Percentiles rank a stretch among this genome's conserved stretches.
Conservation (phyloP, 2,113 vertebrate genomes). For the Climacteris rufus region DNA sequence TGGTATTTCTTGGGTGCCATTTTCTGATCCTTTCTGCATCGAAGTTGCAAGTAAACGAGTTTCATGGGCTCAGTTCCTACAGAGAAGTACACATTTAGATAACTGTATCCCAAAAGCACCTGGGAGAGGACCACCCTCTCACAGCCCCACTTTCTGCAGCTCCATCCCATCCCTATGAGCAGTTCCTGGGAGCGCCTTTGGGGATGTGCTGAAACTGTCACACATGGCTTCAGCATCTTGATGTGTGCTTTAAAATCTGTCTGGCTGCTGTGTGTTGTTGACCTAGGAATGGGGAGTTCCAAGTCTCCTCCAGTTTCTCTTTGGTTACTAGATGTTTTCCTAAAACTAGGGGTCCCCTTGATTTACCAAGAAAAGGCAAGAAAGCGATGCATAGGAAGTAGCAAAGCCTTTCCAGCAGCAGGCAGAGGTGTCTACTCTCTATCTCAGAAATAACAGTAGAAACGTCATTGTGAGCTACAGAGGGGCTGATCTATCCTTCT, state of each 20-base stretch:
- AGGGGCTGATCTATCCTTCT: background rate
- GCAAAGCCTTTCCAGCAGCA: background rate
- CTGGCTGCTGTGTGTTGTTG: background rate
- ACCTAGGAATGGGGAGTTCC: background rate
- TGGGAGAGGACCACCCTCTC: background rate
- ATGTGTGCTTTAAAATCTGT: background rate
- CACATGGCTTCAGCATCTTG: accelerated
- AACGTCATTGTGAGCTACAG: background rate
- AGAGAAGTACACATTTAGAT: background rate
- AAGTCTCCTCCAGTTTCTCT: background rate
- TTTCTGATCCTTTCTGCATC: background rate
- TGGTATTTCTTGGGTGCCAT: background rate
- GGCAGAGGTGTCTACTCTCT: background rate
- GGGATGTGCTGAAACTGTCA: background rate
- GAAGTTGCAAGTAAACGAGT: background rate
- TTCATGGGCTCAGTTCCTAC: background rate
- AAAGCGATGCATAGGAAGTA: background rate
- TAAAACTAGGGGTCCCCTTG: background rate
- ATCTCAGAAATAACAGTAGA: background rate
- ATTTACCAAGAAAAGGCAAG: background rate
- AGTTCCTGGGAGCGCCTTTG: background rate
- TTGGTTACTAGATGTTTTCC: background rate
- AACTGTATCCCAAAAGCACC: background rate
- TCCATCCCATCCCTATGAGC: accelerated
- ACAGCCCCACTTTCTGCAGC: background rate